A percentile compares a stretch with the other conserved stretches of the same genome.
phyloP scores from a whole-genome alignment of 1,140 invertebrate genomes.

The Zophobas atratus region DNA sequence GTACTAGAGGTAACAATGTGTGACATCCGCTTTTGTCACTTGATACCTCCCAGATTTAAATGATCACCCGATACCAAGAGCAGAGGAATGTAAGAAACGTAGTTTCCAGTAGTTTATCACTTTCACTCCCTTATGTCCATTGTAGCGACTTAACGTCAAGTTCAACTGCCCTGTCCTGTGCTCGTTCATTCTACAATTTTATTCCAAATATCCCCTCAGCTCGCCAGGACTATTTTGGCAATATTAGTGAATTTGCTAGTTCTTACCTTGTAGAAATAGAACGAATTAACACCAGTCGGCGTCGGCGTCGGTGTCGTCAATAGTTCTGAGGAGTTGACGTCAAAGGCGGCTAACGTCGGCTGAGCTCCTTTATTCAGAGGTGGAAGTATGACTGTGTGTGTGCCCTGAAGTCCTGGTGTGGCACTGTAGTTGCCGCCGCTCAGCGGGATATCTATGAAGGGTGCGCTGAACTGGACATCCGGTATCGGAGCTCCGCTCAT shows the following conservation, averaged over 20 bases:
- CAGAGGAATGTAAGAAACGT: too few relatives aligned
- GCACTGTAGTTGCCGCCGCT: conserved; percentile 25
- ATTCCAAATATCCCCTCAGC: too few relatives aligned
- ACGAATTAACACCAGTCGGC: conserved; percentile 43
- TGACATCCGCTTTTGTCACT: too few relatives aligned
- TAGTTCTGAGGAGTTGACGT: conserved; percentile 24
- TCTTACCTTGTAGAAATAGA: conserved; percentile 50
- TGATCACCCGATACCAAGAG: too few relatives aligned
- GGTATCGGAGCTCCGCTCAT: conserved; percentile 46
- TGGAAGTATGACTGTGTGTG: neutral
- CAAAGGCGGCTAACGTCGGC: conserved; percentile 21
- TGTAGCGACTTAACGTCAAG: too few relatives aligned
- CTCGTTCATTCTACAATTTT: too few relatives aligned
- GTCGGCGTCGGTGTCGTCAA: conserved; percentile 37
- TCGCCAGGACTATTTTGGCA: too few relatives aligned
- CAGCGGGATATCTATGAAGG: conserved; percentile 39
- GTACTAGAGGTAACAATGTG: too few relatives aligned
- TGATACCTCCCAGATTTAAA: too few relatives aligned
- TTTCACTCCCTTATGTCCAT: too few relatives aligned
- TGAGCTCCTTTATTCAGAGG: conserved; percentile 1
- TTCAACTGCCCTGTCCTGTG: too few relatives aligned
- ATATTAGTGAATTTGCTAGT: neutral
- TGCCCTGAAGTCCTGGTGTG: neutral
- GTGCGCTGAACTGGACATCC: conserved; percentile 39
- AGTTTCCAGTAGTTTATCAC: too few relatives aligned